phyloP scores from a whole-genome alignment of 1,140 invertebrate genomes.

The Brachionus manjavacas region DNA sequence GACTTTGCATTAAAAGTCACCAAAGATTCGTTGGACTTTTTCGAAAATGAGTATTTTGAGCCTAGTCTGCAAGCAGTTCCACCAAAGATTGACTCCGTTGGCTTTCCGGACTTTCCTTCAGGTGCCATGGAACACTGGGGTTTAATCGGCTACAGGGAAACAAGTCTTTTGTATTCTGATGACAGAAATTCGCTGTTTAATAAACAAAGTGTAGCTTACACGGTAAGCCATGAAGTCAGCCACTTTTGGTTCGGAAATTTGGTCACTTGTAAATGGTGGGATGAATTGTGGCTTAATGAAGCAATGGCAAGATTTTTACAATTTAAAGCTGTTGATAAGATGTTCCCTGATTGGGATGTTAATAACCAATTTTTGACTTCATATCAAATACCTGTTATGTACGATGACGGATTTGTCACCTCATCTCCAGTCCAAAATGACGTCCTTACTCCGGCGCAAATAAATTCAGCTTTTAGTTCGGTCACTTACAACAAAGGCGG shows the following conservation, averaged over 20 bases:
- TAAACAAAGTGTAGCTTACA: conserved; percentile 78
- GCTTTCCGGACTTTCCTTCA: conserved; percentile 33
- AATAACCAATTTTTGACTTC: conserved; percentile 25
- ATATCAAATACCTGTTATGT: conserved; percentile 35
- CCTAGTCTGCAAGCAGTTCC: not conserved
- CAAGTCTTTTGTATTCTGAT: conserved; percentile 66
- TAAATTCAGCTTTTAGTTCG: conserved; percentile 27
- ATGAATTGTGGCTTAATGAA: conserved; percentile 54
- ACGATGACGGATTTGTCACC: conserved; percentile 14
- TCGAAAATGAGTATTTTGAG: not conserved
- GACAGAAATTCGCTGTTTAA: conserved; percentile 65
- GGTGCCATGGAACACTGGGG: conserved; percentile 81
- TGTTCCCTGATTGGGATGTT: conserved; percentile 70
- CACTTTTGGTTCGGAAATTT: conserved; percentile 58
- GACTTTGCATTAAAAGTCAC: conserved; percentile 24
- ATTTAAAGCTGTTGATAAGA: conserved; percentile 57
- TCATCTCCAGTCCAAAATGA: conserved; percentile 11
- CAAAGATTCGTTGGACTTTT: not conserved
- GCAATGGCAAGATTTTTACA: conserved; percentile 51
- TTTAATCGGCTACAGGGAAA: conserved; percentile 55
- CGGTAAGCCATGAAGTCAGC: conserved; percentile 78
- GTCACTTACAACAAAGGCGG: conserved; percentile 34
- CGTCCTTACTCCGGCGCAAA: conserved; percentile 16
- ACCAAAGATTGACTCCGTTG: conserved; percentile 23
- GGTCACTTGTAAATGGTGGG: conserved; percentile 47